These are phyloP conservation scores for Coracias cyanogaster DNA, from an alignment of 2,797 vertebrate genomes.

Conservation along the genomic window DNA sequence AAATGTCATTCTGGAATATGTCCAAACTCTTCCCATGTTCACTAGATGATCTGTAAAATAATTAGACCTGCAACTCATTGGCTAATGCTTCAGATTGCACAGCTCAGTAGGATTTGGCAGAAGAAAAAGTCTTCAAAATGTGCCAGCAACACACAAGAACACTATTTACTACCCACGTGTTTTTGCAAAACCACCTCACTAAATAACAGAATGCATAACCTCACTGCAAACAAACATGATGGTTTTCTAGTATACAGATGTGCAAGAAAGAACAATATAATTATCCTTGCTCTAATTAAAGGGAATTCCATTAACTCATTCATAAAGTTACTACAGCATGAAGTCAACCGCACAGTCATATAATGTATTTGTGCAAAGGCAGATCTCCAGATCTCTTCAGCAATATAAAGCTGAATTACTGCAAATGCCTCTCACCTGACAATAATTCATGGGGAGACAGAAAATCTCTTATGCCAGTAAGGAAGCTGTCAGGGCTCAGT, in stretches of 20 bases:
- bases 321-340: background rate
- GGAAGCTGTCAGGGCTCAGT: background rate
- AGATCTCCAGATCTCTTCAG: background rate
- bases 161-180: background rate
- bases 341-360: background rate
- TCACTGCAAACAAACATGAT: background rate
- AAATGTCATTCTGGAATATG: slow-evolving; percentile 19
- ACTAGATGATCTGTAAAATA: slow-evolving; percentile 16
- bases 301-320: background rate
- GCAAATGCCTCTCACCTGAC: background rate
- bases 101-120: slow-evolving; percentile 7
- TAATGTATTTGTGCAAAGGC: background rate
- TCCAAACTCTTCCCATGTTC: background rate
- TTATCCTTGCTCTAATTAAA: background rate
- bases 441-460: background rate
- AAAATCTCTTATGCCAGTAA: background rate
- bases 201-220: background rate
- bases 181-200: background rate
- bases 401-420: background rate
- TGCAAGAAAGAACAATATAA: background rate
- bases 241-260: background rate
- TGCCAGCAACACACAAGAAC: slow-evolving; percentile 9
- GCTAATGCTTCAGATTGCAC: slow-evolving; percentile 20
- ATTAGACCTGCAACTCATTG: slow-evolving; percentile 16
- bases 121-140: background rate